Conservation (phyloP, 2,888 invertebrate species). For the Drosophila nr. perissopoda region DNA sequence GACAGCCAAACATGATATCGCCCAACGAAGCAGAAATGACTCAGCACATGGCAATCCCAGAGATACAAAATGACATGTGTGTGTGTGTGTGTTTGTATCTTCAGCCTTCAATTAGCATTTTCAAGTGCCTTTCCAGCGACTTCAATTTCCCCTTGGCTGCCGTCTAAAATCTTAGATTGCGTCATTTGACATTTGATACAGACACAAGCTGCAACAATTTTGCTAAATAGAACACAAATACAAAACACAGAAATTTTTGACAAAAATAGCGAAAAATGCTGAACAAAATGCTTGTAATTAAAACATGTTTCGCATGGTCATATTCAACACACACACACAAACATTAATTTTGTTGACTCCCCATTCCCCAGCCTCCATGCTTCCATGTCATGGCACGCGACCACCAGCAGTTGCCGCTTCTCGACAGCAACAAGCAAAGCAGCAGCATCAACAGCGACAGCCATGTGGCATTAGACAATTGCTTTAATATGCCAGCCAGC, state of each 20-base stretch:
- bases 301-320: constrained; percentile 70
- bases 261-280: constrained; percentile 62
- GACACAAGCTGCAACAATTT: constrained; percentile 55
- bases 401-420: constrained; percentile 57
- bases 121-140: constrained; percentile 47
- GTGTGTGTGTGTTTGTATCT: constrained; percentile 20
- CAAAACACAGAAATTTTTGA: constrained; percentile 45
- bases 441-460: constrained; percentile 24
- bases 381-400: constrained; percentile 60
- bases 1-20: constrained; percentile 40
- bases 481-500: constrained; percentile 71
- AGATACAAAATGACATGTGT: constrained; percentile 27
- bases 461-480: constrained; percentile 76
- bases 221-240: constrained; percentile 7
- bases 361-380: background rate
- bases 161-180: constrained; percentile 39
- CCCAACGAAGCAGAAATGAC: constrained; percentile 28
- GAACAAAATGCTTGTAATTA: constrained; percentile 64
- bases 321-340: constrained; percentile 38
- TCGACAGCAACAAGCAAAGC: constrained; percentile 5
- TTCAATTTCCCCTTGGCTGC: constrained; percentile 4
- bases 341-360: constrained; percentile 7
- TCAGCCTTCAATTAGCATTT: constrained; percentile 73
- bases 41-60: constrained; percentile 52
- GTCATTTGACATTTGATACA: constrained; percentile 64